Conservation (phyloP, 2,888 invertebrate genomes). For the Labia minor region DNA sequence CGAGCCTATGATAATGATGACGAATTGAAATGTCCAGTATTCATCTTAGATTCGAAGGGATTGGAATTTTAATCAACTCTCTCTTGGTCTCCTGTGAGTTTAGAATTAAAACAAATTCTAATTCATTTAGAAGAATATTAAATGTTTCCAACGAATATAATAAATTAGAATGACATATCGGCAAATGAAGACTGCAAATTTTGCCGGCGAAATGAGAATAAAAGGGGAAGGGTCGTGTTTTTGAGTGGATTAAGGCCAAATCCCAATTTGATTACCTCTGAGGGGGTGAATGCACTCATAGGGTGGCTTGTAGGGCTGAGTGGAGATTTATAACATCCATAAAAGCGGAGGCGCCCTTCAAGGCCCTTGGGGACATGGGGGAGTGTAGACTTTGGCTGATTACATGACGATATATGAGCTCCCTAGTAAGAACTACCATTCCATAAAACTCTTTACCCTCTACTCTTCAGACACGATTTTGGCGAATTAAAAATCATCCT, state of each 20-base stretch:
- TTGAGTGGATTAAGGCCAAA: conserved; percentile 13
- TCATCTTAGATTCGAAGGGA: too few species aligned
- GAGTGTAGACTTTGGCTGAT: not conserved
- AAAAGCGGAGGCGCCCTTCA: not conserved
- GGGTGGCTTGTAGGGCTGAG: not conserved
- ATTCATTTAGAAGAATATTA: too few species aligned
- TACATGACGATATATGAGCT: conserved; percentile 13
- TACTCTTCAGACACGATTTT: too few species aligned
- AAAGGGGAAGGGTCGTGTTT: conserved; percentile 3
- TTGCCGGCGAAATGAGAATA: not conserved
- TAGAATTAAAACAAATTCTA: too few species aligned
- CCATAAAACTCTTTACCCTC: not conserved
- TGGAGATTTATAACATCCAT: conserved; percentile 13
- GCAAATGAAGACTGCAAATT: not conserved
- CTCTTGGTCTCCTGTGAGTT: too few species aligned
- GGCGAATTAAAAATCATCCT: conserved; percentile 1
- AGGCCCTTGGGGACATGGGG: not conserved
- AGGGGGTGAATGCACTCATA: not conserved
- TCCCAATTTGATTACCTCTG: conserved; percentile 13
- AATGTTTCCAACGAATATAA: too few species aligned
- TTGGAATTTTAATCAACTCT: too few species aligned
- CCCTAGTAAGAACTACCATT: not conserved
- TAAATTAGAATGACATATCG: not conserved
- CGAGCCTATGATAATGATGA: too few species aligned
- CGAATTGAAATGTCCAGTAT: too few species aligned